Conservation (phyloP, 2,888 invertebrate species). For the Subacronicta megacephala region DNA sequence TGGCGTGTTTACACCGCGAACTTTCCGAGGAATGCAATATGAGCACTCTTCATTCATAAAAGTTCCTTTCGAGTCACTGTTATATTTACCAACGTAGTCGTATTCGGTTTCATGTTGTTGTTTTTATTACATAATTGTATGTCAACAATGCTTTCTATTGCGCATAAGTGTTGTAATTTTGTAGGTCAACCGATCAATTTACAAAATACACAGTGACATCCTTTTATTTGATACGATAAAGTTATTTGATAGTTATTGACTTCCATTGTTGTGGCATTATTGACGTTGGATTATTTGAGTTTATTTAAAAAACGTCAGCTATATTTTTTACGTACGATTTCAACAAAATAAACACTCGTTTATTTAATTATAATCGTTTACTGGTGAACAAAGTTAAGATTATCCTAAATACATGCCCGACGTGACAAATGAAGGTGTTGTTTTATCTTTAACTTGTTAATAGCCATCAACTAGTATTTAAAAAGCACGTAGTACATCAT, state of each 20-base stretch:
- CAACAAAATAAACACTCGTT: neutral
- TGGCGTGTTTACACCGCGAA: constrained; percentile 57
- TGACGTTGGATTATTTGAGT: too few species aligned
- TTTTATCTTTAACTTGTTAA: constrained; percentile 15
- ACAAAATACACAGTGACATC: constrained; percentile 20
- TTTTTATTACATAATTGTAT: constrained; percentile 47
- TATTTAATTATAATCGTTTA: constrained; percentile 6
- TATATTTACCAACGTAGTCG: constrained; percentile 61
- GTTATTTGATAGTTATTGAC: constrained; percentile 4
- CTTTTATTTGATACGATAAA: constrained; percentile 11
- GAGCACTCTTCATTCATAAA: constrained; percentile 80
- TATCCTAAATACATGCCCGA: neutral
- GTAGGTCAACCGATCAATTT: constrained; percentile 28
- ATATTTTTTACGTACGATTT: neutral
- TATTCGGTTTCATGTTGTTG: constrained; percentile 34
- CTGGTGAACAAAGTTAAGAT: neutral
- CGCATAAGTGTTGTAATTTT: constrained; percentile 21
- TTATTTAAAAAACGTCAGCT: neutral
- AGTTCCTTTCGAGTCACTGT: constrained; percentile 63
- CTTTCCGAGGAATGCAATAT: constrained; percentile 67
- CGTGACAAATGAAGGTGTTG: constrained; percentile 10
- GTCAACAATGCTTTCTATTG: constrained; percentile 47
- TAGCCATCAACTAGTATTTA: neutral
- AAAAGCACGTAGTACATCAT: constrained; percentile 18
- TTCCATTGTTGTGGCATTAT: constrained; percentile 3